Percentiles rank a stretch among this genome's conserved stretches.
phyloP scores from a whole-genome alignment of 2,113 vertebrate genomes.

The Brachyistius frenatus region DNA sequence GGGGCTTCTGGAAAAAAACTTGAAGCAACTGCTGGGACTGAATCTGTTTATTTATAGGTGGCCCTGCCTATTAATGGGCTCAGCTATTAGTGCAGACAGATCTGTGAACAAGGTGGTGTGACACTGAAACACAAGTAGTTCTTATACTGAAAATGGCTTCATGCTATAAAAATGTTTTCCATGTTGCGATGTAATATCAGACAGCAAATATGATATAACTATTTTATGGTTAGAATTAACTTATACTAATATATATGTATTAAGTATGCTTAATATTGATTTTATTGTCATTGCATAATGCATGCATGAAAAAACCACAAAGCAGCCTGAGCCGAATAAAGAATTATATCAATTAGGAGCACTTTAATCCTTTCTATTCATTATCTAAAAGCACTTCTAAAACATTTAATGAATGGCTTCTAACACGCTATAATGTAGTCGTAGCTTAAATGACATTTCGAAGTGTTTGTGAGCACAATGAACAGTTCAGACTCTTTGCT shows the following conservation, averaged over 20 bases:
- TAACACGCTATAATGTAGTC: not conserved
- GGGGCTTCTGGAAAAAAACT: slow-evolving; percentile 41
- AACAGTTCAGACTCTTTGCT: not conserved
- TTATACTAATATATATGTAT: not conserved
- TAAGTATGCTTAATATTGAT: not conserved
- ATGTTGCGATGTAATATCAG: slow-evolving; percentile 15
- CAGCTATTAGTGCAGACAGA: slow-evolving; percentile 50
- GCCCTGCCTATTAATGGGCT: slow-evolving; percentile 66
- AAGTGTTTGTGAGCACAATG: not conserved
- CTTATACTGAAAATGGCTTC: slow-evolving; percentile 31
- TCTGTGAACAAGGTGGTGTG: slow-evolving; percentile 55
- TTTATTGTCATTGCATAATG: not conserved
- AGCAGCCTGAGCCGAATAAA: no score
- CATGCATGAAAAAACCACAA: not conserved
- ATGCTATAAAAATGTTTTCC: slow-evolving; percentile 27
- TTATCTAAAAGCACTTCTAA: not conserved
- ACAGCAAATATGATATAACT: not conserved
- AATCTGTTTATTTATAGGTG: slow-evolving; percentile 75
- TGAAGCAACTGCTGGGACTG: slow-evolving; percentile 53
- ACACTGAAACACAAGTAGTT: slow-evolving; percentile 49
- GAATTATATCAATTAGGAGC: no score
- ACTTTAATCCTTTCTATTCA: no score
- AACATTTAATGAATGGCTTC: not conserved
- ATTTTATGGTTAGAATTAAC: not conserved
- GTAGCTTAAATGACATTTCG: not conserved